Conservation (phyloP, 2,797 vertebrate genomes). For the Centropyge bicolor region DNA sequence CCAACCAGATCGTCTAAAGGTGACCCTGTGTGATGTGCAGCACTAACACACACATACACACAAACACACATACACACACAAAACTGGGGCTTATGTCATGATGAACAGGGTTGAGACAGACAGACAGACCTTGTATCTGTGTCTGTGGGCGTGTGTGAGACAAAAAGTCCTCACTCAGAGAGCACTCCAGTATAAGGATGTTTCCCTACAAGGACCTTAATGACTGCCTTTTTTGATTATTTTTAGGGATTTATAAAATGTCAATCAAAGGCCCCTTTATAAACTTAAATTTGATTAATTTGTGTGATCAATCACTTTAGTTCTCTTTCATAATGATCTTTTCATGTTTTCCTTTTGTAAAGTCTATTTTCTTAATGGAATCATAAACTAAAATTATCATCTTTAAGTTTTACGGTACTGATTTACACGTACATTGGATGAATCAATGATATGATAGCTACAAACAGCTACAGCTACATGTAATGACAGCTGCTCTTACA, state of each 20-base stretch:
- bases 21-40: slow-evolving; percentile 22
- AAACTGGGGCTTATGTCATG: background rate
- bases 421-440: too few species aligned
- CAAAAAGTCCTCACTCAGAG: background rate
- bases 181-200: background rate
- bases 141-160: too few species aligned
- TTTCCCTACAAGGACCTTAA: background rate
- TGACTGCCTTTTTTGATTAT: too few species aligned
- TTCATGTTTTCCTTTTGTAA: background rate
- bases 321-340: background rate
- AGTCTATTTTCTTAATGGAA: too few species aligned
- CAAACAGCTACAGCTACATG: too few species aligned
- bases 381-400: too few species aligned
- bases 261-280: too few species aligned
- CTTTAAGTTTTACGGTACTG: too few species aligned
- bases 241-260: background rate
- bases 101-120: slow-evolving; percentile 4
- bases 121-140: background rate
- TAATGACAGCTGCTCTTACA: too few species aligned
- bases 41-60: background rate
- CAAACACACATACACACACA: background rate
- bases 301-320: background rate
- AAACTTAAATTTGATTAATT: background rate
- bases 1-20: slow-evolving; percentile 3
- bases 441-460: too few species aligned